Conservation (phyloP, 2,113 vertebrate genomes). For the Heterotis niloticus region DNA sequence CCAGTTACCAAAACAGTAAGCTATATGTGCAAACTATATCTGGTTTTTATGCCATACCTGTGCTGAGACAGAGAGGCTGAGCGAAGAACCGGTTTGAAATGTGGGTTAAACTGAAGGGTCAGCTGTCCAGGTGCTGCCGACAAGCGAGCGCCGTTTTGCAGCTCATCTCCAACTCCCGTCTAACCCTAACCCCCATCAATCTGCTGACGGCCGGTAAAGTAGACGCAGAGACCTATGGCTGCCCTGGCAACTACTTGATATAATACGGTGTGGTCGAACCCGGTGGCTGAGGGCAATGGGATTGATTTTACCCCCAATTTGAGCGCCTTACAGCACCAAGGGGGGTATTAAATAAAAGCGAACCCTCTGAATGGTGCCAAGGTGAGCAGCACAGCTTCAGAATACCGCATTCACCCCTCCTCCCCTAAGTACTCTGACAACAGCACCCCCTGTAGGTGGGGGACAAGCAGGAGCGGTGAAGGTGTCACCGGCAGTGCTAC, state of each 20-base stretch:
- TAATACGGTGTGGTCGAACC: neutral
- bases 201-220: neutral
- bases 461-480: neutral
- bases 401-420: neutral
- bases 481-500: neutral
- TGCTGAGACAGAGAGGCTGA: neutral
- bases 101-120: neutral
- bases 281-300: neutral
- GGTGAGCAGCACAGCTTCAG: neutral
- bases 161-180: neutral
- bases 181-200: neutral
- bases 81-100: too few relatives aligned
- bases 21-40: too few relatives aligned
- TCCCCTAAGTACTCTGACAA: neutral
- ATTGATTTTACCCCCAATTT: constrained; percentile 5
- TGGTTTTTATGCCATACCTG: constrained; percentile 1
- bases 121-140: neutral
- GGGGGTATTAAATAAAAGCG: neutral
- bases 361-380: too few relatives aligned
- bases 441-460: neutral
- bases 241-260: neutral
- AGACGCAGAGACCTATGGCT: neutral
- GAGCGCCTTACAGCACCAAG: too few relatives aligned
- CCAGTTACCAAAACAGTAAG: constrained; percentile 12
- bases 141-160: neutral